Evolutionary conservation across 2,888 invertebrate species (phyloP), one percentile per base, ranked within the genome.

Genomic region (Lamellibrachia columna): DNA sequence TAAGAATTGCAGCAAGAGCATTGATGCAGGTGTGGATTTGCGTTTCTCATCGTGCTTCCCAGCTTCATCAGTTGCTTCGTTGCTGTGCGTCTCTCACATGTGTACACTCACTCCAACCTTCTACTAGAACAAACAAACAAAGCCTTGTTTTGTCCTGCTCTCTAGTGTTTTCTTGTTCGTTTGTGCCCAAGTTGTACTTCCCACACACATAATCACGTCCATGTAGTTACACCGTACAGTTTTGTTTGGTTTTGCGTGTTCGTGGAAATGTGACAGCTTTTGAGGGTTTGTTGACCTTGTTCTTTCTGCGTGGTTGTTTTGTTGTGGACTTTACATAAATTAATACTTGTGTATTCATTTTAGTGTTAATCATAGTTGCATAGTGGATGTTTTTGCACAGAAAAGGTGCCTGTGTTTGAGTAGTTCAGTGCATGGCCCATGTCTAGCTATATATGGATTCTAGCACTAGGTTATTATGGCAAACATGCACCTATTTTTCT

Each of bases 1-100:
- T 95, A 98, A 98, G 96, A 98, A 98, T 97, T 98, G 98, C 97
- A 93, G 94, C 52, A 55, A 93, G 58, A 92, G 90, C 28, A 55
- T 92, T 40, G 92, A 92, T 90, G 52, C 92, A 53, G 92, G 92
- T 92, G 90, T 52, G 90, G 90, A 75, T 75, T 75, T 75, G 75
- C 75, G 75, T 75, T 75, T 75, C 75, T 75, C 75, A 75, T 75
- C 75, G 75, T 75, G 75, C 75, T 75, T 75, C 75, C 75, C 75
- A 75, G 75, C 75, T 75, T 75, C 75, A 75, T 75, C 75, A 75
- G 75, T 75, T 75, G 75, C 75, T 75, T 75, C 6, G 75, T 75
- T 75, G 75, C 75, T 75, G 75, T 75, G 75, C 22, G 75, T 75
- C 75, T 75, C 75, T 55, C 55, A 55, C 55, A 55, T 55, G 75